Evolutionary conservation across 2,888 invertebrate genomes (phyloP), one percentile per base, ranked within the genome.

Genomic region (Cheilosia pagana): DNA sequence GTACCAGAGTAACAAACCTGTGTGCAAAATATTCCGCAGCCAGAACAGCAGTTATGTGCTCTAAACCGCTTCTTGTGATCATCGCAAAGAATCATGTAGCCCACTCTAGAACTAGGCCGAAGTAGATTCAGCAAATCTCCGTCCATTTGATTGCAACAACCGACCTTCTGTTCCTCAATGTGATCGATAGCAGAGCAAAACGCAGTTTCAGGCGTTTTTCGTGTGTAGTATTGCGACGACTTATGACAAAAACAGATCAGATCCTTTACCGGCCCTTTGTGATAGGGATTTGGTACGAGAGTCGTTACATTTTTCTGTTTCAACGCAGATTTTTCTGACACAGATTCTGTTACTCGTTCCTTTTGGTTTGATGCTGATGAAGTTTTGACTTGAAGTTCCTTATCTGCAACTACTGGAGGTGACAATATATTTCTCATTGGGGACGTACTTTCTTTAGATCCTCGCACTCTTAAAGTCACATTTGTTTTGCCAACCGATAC

Each of bases 11-110:
- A 45, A 82, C 86, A 87, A 88, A 96, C 96, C 94, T 97, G 97
- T 6, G 97, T 95, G 90, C 98, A 98, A 91, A 97, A 98, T 65
- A 97, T 92, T 6, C 98, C 96, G 92, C 98, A 98, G 1, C 95
- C 95, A 0, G 98, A 96, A 90, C 98, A 98, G 91, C 97, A 97
- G 91, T 97, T 96, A 91, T 98, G 98, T 43, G 94, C 92, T 14
- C 94, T 92, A 79, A 98, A 92, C 78, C 97, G 94, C 88, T 95
- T 94, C 79, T 94, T 93, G 91, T 98, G 98, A 88, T 95, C 94
- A 60, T 94, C 94, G 90, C 98, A 98, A 25, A 96, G 93, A 19
- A 96, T 94, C 90, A 96, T 94, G 91, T 95, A 98, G 10, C 97
- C 96, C 63, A 97, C 94, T 53, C 95, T 93, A 3, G 94, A 94